Percentiles rank a stretch among this genome's conserved stretches.
Conservation (phyloP, 2,888 invertebrate genomes). For the Netelia inedita region DNA sequence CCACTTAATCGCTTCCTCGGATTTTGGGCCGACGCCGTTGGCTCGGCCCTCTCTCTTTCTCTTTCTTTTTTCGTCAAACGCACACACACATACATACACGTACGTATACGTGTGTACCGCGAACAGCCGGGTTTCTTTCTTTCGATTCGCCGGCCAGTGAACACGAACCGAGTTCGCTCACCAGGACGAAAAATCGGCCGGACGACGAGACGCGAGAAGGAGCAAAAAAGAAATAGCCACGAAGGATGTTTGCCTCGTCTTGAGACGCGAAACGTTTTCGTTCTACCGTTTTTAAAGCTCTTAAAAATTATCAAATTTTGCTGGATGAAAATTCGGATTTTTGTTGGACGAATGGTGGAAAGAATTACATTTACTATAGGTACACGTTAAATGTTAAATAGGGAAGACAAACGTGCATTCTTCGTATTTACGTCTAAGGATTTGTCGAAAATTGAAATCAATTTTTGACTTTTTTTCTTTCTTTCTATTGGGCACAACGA, state of each 20-base stretch:
- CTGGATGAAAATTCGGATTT: background rate
- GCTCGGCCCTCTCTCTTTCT: slow-evolving; percentile 58
- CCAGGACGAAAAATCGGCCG: slow-evolving; percentile 59
- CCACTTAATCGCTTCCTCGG: slow-evolving; percentile 80
- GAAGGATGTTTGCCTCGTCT: slow-evolving; percentile 7
- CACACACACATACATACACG: slow-evolving; percentile 13
- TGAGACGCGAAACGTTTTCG: background rate
- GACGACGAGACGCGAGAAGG: slow-evolving; percentile 29
- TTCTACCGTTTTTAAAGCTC: background rate
- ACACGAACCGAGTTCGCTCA: slow-evolving; percentile 39
- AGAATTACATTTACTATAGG: background rate
- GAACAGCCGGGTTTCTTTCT: slow-evolving; percentile 41
- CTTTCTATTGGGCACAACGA: background rate
- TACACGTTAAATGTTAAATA: background rate
- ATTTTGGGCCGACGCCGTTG: slow-evolving; percentile 70
- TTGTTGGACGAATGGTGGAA: background rate
- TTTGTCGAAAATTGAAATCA: background rate
- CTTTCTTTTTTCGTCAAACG: background rate
- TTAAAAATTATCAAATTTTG: background rate
- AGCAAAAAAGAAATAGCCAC: slow-evolving; percentile 13
- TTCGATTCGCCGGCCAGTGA: slow-evolving; percentile 51
- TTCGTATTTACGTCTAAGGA: slow-evolving; percentile 37
- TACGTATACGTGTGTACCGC: background rate
- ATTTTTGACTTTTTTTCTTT: slow-evolving; percentile 1
- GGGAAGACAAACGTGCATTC: slow-evolving; percentile 50